Percentiles rank a stretch among this genome's conserved stretches.
phyloP scores from a whole-genome alignment of 2,113 vertebrate genomes.

The Thalassarche chlororhynchos region DNA sequence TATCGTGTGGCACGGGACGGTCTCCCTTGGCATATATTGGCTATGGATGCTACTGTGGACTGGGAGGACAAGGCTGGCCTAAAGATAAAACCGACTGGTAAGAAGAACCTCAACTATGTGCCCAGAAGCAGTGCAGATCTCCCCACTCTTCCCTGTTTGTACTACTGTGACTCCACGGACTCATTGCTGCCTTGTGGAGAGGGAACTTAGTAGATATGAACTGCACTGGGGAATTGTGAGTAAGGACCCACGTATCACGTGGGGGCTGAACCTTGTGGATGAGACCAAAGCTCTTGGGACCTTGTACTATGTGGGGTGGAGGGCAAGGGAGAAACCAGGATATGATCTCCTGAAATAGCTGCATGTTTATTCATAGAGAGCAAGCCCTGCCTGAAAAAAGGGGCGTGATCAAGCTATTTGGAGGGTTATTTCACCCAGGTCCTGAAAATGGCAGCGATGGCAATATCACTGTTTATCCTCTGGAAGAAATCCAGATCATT shows the following conservation, averaged over 20 bases:
- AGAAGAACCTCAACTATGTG: not conserved
- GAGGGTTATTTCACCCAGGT: not conserved
- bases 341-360: not conserved
- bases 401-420: not conserved
- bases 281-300: not conserved
- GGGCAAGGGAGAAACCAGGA: not conserved
- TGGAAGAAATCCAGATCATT: not conserved
- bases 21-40: conserved; percentile 79
- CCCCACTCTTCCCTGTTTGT: not conserved
- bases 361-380: not conserved
- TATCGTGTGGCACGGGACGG: conserved; percentile 83
- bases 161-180: not conserved
- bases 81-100: conserved; percentile 86
- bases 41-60: conserved; percentile 91
- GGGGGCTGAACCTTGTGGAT: not conserved
- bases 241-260: not conserved
- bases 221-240: not conserved
- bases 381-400: not conserved
- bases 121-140: not conserved
- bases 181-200: not conserved
- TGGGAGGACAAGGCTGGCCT: conserved; percentile 87
- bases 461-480: not conserved
- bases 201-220: not conserved
- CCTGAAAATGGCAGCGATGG: not conserved
- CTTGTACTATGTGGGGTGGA: not conserved